These are phyloP conservation scores for Periphyllus acericola DNA, from an alignment of 2,888 invertebrate species.

Conservation along the genomic window DNA sequence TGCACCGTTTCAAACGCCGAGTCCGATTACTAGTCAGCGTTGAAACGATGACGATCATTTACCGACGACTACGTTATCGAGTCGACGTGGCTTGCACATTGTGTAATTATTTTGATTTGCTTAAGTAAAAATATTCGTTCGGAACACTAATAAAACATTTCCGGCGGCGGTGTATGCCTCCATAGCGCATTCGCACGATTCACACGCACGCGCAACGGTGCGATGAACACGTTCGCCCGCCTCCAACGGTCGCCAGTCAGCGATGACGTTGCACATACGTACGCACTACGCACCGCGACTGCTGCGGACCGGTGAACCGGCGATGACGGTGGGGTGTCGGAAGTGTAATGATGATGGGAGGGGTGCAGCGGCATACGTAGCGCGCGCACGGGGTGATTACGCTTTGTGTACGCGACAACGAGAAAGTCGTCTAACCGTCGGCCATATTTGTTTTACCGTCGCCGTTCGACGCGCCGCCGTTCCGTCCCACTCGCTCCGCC, in stretches of 20 bases:
- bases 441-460: constrained; percentile 10
- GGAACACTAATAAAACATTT: too few relatives aligned
- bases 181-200: background rate
- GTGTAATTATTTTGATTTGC: too few relatives aligned
- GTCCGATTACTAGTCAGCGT: too few relatives aligned
- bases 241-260: background rate
- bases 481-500: background rate
- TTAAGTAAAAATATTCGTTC: too few relatives aligned
- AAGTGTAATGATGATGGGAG: background rate
- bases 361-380: background rate
- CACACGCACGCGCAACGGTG: background rate
- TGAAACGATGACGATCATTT: too few relatives aligned
- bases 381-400: background rate
- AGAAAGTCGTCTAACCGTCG: background rate
- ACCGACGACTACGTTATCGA: too few relatives aligned
- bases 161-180: background rate
- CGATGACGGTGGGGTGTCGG: background rate
- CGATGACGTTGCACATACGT: constrained; percentile 45
- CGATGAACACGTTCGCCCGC: too few relatives aligned
- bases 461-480: background rate
- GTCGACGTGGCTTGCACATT: too few relatives aligned
- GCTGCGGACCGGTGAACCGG: background rate
- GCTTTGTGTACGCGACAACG: background rate
- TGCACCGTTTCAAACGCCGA: too few relatives aligned
- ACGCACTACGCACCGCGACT: background rate